Conservation (phyloP, 2,113 vertebrate genomes). For the Uropsilus gracilis region DNA sequence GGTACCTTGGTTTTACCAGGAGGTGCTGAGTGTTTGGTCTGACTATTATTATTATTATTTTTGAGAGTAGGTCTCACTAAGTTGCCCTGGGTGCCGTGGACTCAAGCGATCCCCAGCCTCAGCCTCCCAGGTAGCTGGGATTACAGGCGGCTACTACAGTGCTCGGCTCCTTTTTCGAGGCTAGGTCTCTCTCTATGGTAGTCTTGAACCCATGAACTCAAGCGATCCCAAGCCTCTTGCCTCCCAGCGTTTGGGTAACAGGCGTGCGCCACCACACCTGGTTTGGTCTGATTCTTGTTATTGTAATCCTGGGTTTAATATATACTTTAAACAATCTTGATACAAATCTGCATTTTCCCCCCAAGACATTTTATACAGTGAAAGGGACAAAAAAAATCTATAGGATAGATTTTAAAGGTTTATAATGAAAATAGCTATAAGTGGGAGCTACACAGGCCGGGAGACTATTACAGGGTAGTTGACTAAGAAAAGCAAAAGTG, state of each 20-base stretch:
- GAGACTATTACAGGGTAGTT: background rate
- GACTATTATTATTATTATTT: no score
- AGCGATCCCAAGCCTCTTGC: no score
- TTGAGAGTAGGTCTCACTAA: no score
- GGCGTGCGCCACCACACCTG: no score
- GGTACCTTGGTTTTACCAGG: background rate
- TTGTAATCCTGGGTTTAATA: background rate
- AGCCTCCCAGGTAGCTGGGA: no score
- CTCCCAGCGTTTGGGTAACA: no score
- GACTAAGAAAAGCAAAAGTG: background rate
- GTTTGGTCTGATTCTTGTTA: background rate
- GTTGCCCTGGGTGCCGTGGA: no score
- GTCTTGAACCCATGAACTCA: no score
- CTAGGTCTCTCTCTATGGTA: no score
- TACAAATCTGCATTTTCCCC: background rate
- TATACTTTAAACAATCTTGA: background rate
- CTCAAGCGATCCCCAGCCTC: no score
- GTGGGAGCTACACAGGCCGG: background rate
- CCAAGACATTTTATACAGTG: background rate
- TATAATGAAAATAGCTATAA: background rate
- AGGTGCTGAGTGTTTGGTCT: background rate
- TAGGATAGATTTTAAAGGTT: slow-evolving; percentile 17
- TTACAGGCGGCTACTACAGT: no score
- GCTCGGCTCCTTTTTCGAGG: no score
- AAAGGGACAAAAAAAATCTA: slow-evolving; percentile 19